phyloP scores from a whole-genome alignment of 2,888 invertebrate species.

The Drosophila sordidula region DNA sequence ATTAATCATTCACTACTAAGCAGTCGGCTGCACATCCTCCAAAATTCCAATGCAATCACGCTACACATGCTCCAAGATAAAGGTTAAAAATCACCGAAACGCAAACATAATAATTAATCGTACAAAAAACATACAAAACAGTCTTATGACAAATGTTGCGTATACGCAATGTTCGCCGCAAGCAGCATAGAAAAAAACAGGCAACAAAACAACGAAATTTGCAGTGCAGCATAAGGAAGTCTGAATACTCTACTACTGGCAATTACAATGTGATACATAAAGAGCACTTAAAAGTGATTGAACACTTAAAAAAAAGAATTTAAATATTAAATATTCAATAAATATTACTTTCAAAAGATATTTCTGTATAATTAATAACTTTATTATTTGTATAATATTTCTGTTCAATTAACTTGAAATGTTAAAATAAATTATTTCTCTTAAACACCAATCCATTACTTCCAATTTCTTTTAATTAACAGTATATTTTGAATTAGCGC shows the following conservation, averaged over 20 bases:
- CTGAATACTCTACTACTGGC: slow-evolving; percentile 1
- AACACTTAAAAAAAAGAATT: no score
- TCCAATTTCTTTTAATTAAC: no score
- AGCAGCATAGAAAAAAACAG: slow-evolving; percentile 22
- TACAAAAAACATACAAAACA: slow-evolving; percentile 3
- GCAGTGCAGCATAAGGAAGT: background rate
- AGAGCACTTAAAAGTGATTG: no score
- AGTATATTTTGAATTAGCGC: no score
- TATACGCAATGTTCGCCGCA: slow-evolving; percentile 61
- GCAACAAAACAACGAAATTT: slow-evolving; percentile 5
- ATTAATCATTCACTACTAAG: slow-evolving; percentile 34
- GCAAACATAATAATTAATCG: slow-evolving; percentile 47
- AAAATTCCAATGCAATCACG: slow-evolving; percentile 8
- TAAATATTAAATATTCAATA: no score
- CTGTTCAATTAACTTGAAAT: no score
- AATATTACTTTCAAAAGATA: no score
- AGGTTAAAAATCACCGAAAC: background rate
- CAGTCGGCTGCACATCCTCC: slow-evolving; percentile 65
- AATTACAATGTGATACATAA: no score
- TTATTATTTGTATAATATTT: no score
- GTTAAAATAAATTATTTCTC: no score
- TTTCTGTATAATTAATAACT: no score
- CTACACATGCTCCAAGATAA: slow-evolving; percentile 15
- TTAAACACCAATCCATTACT: no score
- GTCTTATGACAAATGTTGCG: slow-evolving; percentile 65